Evolutionary conservation across 2,113 vertebrate species (phyloP).

Genomic region (Dicaeum eximium): DNA sequence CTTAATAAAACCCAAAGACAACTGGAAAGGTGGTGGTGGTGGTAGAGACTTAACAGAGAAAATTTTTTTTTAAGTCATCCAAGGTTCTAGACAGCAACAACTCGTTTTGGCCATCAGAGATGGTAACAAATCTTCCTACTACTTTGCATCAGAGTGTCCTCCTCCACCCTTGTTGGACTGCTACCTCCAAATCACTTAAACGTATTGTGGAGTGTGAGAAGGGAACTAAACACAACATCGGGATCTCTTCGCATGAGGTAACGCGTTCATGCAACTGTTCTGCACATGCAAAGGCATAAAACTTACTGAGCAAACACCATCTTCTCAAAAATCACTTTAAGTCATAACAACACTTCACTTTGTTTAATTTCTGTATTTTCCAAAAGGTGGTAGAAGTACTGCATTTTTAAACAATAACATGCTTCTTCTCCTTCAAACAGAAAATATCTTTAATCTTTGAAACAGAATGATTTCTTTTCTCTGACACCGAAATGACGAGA

Average conservation of each 20-base stretch:
- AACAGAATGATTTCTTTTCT: not conserved
- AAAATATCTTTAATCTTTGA: conserved; percentile 39
- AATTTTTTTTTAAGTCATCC: not conserved
- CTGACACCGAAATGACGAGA: conserved; percentile 25
- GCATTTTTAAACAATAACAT: conserved; percentile 59
- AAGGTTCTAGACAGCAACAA: not conserved
- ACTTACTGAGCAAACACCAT: conserved; percentile 20
- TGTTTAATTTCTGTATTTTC: conserved; percentile 69
- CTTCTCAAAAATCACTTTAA: conserved; percentile 49
- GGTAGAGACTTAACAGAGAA: not conserved
- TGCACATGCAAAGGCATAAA: conserved; percentile 38
- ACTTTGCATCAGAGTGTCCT: not conserved
- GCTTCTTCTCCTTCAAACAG: conserved; percentile 60
- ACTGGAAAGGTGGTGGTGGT: not conserved
- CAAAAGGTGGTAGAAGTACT: conserved; percentile 49
- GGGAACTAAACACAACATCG: not conserved
- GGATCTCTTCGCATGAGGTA: not conserved
- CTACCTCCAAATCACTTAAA: not conserved
- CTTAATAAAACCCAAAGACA: conserved; percentile 18
- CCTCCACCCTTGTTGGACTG: not conserved
- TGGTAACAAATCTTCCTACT: not conserved
- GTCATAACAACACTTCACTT: conserved; percentile 51
- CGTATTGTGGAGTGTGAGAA: not conserved
- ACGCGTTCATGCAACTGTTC: not conserved
- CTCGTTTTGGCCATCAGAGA: not conserved